Conservation (phyloP, 2,888 invertebrate genomes). For the Smittia aterrima region DNA sequence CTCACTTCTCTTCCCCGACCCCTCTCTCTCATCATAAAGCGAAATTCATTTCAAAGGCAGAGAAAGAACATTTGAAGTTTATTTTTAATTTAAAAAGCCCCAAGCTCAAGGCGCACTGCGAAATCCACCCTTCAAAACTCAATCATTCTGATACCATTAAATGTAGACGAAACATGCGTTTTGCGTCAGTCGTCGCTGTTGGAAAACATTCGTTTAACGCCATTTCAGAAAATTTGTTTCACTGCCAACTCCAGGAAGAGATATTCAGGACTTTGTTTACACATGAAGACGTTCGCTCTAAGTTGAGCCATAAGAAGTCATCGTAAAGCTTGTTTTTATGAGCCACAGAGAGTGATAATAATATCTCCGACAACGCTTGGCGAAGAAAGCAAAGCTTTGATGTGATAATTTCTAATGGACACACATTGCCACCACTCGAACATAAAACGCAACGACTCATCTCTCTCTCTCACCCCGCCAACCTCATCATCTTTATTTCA, state of each 20-base stretch:
- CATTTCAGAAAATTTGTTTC: not conserved
- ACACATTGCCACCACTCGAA: not conserved
- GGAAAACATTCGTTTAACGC: not conserved
- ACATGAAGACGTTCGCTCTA: not conserved
- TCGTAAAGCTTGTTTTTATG: slow-evolving; percentile 32
- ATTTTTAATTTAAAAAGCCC: slow-evolving; percentile 39
- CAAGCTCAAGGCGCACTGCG: not conserved
- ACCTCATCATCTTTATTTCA: slow-evolving; percentile 38
- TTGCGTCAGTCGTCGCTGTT: not conserved
- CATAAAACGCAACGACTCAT: not conserved
- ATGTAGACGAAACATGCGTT: slow-evolving; percentile 7
- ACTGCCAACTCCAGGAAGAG: too few relatives aligned
- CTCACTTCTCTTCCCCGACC: slow-evolving; percentile 10
- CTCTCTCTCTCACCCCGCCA: not conserved
- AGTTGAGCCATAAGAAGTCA: not conserved
- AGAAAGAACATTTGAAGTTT: slow-evolving; percentile 33
- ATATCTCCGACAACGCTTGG: slow-evolving; percentile 13
- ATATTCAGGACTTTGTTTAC: not conserved
- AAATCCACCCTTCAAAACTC: slow-evolving; percentile 27
- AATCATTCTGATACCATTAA: slow-evolving; percentile 31
- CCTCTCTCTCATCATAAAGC: not conserved
- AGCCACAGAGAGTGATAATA: slow-evolving; percentile 37
- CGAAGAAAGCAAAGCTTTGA: slow-evolving; percentile 28
- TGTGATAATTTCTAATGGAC: slow-evolving; percentile 36
- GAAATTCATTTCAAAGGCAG: not conserved